Conservation (phyloP, 2,797 vertebrate species). For the Limnodromus scolopaceus region DNA sequence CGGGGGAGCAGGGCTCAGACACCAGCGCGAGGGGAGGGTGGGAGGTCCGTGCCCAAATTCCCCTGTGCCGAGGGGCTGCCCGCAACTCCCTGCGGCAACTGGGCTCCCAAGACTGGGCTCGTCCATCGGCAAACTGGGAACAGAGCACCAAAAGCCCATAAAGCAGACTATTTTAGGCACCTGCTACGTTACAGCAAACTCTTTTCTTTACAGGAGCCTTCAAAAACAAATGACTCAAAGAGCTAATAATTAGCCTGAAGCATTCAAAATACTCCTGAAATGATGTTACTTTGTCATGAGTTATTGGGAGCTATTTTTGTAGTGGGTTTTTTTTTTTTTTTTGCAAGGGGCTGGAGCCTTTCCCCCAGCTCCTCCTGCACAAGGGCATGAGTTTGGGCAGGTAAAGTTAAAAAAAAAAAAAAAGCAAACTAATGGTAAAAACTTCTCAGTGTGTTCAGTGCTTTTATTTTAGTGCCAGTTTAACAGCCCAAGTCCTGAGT, state of each 20-base stretch:
- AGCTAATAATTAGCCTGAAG: background rate
- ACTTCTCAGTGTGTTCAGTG: accelerated
- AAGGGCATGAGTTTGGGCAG: background rate
- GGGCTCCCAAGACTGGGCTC: background rate
- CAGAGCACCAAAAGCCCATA: accelerated
- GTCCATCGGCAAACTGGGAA: accelerated
- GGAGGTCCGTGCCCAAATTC: accelerated
- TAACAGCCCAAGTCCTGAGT: background rate
- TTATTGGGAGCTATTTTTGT: background rate
- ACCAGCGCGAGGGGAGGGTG: accelerated
- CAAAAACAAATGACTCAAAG: background rate
- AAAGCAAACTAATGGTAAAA: accelerated
- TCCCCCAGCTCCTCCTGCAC: background rate
- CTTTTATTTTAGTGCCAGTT: background rate
- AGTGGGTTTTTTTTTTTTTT: background rate
- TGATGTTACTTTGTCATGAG: background rate
- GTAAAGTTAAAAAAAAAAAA: background rate
- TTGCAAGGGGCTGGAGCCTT: background rate
- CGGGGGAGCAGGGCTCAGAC: accelerated
- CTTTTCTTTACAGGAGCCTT: background rate
- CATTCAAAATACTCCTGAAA: background rate
- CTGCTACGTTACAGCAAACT: background rate
- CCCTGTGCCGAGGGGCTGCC: background rate
- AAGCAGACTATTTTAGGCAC: background rate
- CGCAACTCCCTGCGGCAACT: background rate